Evolutionary conservation across 1,140 invertebrate genomes (phyloP).

Genomic region (Arctopsyche grandis): DNA sequence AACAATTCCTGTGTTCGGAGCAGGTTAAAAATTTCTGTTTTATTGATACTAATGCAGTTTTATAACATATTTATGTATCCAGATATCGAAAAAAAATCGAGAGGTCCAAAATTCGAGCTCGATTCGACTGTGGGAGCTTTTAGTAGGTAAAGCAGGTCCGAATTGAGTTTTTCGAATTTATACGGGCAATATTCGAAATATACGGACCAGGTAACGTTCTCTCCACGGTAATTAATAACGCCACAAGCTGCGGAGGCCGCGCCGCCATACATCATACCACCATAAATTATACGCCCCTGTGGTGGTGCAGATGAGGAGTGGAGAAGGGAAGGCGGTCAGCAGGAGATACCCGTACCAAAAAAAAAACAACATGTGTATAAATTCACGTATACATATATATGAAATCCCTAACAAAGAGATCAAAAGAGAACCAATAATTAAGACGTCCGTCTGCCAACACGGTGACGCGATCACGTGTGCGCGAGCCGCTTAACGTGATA

Average conservation of each 20-base stretch:
- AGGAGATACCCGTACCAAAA: conserved; percentile 9
- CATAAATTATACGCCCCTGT: conserved; percentile 38
- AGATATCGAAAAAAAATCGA: too few species aligned
- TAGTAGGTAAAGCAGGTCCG: too few species aligned
- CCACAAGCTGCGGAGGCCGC: conserved; percentile 39
- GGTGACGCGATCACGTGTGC: conserved; percentile 38
- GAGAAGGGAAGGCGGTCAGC: conserved; percentile 12
- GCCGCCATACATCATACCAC: conserved; percentile 42
- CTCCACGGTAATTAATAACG: conserved; percentile 39
- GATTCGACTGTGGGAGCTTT: too few species aligned
- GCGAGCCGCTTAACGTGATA: conserved; percentile 12
- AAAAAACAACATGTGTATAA: conserved; percentile 13
- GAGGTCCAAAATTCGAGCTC: too few species aligned
- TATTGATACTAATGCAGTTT: too few species aligned
- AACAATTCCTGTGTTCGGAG: too few species aligned
- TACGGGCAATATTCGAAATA: neutral
- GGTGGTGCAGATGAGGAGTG: neutral
- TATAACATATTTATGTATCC: too few species aligned
- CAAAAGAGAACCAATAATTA: conserved; percentile 54
- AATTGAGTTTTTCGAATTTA: too few species aligned
- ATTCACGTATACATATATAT: neutral
- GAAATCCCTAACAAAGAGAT: conserved; percentile 54
- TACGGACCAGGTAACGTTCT: neutral
- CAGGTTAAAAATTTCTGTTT: too few species aligned
- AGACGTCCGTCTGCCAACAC: conserved; percentile 48